Evolutionary conservation across 2,113 vertebrate genomes (phyloP), one percentile per base, ranked within the genome.

Genomic region (Corydoras sp.): DNA sequence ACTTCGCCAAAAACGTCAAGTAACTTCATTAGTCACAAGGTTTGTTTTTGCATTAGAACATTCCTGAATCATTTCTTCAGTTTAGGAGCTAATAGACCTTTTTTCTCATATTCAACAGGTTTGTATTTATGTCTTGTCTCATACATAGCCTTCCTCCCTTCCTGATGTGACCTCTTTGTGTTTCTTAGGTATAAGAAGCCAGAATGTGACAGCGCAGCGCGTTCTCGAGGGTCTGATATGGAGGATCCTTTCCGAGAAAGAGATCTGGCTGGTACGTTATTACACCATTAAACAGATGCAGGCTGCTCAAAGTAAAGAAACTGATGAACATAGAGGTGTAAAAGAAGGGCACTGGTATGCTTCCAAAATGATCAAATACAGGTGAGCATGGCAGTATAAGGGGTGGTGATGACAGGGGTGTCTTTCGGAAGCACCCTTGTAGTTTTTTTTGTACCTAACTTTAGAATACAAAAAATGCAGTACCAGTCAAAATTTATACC

Each of bases 161-260:
- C 49, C 31, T 65, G 51, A 64, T 15, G 63, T 30, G 43, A 12
- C 50, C 58, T 11, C 11, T 35, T 10, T 43, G 9, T 55, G 2
- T 67, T n/a, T n/a, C 11, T n/a, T 85, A 99, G 96, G 79, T 97
- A 98, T 72, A 92, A 95, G 88, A 93, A 89, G 67, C 97, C 97
- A 2, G 93, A 92, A 62, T 99, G 97, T 79, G 94, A 98, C 85
- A 91, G 87, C 0, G 86, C 90, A 3, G 92, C 93, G 58, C 91
- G 92, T 75, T 93, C 93, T 4, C 92, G 86, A 58, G 82, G 84
- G 63, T 74, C 83, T 0, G 94, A 96, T 77, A 79, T 79, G 13
- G 95, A 98, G 4, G 94, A 98, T 72, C 92, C 92, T 10, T 98
- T 97, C 89, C 93, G 92, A 82, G 93, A 92, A 85, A 85, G 94